Evolutionary conservation across 35 echinoderm and acorn worm genomes (phyloP).

Genomic region (Stichopus chloronotus): DNA sequence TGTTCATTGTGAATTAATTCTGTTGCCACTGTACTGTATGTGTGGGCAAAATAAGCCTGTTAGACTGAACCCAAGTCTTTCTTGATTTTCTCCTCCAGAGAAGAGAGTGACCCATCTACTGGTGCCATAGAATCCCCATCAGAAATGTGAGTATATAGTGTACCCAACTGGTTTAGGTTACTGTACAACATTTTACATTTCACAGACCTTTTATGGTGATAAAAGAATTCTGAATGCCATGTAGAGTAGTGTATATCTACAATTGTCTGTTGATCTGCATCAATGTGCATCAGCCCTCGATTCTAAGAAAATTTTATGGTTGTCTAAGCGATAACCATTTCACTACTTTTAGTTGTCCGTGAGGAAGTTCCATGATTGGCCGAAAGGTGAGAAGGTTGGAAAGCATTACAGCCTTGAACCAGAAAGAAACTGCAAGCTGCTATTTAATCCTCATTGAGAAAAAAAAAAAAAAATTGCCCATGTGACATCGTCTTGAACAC

Average conservation of each 20-base stretch:
- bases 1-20: not conserved
- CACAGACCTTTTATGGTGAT: not conserved
- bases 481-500: too few species aligned
- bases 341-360: not conserved
- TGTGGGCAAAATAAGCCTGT: too few species aligned
- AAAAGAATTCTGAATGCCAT: not conserved
- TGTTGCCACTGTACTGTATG: not conserved
- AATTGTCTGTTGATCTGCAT: not conserved
- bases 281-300: not conserved
- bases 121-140: slow-evolving; percentile 22
- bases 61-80: not conserved
- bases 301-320: not conserved
- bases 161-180: not conserved
- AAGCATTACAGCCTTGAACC: too few species aligned
- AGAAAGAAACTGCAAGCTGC: too few species aligned
- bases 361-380: too few species aligned
- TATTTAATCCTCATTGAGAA: too few species aligned
- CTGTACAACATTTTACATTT: not conserved
- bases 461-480: too few species aligned
- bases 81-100: not conserved
- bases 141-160: slow-evolving; percentile 25
- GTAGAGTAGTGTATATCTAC: not conserved
- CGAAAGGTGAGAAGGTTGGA: too few species aligned
- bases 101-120: not conserved
- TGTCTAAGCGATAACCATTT: not conserved